Percentiles rank a stretch among this genome's conserved stretches.
phyloP scores from a whole-genome alignment of 2,113 vertebrate genomes.

The Lepus europaeus region DNA sequence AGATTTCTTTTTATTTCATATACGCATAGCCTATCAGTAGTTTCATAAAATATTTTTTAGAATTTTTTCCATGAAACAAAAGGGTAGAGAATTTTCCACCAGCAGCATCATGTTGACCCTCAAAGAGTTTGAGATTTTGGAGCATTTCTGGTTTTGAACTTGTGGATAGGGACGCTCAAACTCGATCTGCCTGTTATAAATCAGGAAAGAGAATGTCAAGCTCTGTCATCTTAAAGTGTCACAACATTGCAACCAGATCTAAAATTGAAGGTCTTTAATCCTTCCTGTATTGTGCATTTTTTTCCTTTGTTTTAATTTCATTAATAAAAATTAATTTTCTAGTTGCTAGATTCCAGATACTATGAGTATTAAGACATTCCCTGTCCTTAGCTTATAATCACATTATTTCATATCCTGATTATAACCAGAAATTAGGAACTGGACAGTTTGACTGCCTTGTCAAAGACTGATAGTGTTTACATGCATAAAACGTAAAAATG shows the following conservation, averaged over 20 bases:
- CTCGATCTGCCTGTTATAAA: not conserved
- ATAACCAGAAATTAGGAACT: not conserved
- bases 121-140: too few species aligned
- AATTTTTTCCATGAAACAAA: too few species aligned
- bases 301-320: not conserved
- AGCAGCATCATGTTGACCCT: too few species aligned
- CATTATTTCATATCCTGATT: not conserved
- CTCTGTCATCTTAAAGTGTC: not conserved
- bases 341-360: not conserved
- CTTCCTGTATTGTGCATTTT: not conserved
- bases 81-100: too few species aligned
- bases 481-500: not conserved
- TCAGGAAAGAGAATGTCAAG: not conserved
- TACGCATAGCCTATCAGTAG: too few species aligned
- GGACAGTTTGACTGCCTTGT: not conserved
- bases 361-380: not conserved
- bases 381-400: not conserved
- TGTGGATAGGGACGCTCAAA: too few species aligned
- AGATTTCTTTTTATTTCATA: too few species aligned
- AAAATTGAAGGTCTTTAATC: not conserved
- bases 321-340: conserved; percentile 29
- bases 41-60: too few species aligned
- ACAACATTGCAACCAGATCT: not conserved
- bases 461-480: not conserved
- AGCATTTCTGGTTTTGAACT: too few species aligned